Base-by-base conservation (phyloP, 2,888 invertebrate genomes). In the Phrixothrix hirtus region DNA sequence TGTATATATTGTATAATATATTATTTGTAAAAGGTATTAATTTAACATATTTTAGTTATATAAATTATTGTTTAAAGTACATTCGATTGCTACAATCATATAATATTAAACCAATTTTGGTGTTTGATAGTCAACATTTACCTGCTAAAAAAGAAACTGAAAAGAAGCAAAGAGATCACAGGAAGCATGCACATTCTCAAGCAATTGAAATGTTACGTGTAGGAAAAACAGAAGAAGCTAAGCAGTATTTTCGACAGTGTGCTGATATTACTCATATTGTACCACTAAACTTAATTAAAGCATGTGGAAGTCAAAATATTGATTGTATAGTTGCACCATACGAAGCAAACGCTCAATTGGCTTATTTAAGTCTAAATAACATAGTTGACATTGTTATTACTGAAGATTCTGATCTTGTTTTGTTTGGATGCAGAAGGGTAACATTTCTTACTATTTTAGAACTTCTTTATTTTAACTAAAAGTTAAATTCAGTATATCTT, bases 321-420 rank as follows among this genome's bases (percentile, higher is more conserved):
- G 98, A 99, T 73, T 95, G 95, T 67, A 91, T 99, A 61, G 95
- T 97, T 4, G 96, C 98, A 0, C 98, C 99, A 0, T 93, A 91
- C 66, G 93, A 99, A 75, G 96, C 99, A 0, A 99, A 99, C 74
- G 91, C 99, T 0, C 98, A 99, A 75, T 79, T 99, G 61, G 96
- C 97, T 0, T 98, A 89, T 77, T 80, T 99, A 10, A 91, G 87
- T 73, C 81, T 86, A 26, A 82, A 80, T 53, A 89, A 89, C 42
- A 82, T 95, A 48, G 97, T 89, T 0, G 89, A 99, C 65, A 76
- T 95, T 49, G 85, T 98, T 29, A 90, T 99, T 38, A 98, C 98
- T 0, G 98, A 99, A 77, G 99, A 99, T 73, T 98, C 98, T 0
- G 99, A 99, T 79, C 80, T 99, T 26, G 83, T 95, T 38, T 76